Conservation (phyloP, 2,888 invertebrate genomes). For the Brachylomia viminalis region DNA sequence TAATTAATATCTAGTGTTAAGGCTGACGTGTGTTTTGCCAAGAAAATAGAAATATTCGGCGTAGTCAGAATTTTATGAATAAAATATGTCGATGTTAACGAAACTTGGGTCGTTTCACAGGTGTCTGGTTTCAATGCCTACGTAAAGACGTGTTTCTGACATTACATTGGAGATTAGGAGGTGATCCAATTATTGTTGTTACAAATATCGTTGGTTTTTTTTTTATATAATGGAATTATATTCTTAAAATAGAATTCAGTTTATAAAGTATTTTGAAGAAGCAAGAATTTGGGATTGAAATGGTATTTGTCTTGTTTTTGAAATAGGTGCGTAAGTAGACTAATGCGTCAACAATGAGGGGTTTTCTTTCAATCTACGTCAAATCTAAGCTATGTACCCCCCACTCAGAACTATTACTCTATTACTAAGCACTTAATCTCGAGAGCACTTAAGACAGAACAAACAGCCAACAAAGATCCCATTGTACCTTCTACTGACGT, state of each 20-base stretch:
- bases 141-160: constrained; percentile 39
- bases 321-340: too few relatives aligned
- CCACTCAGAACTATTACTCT: constrained; percentile 31
- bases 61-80: constrained; percentile 56
- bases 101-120: constrained; percentile 29
- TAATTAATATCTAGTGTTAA: constrained; percentile 52
- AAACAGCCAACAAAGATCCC: constrained; percentile 45
- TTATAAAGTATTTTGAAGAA: not conserved
- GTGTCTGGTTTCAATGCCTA: constrained; percentile 57
- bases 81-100: constrained; percentile 53
- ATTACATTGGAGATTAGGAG: constrained; percentile 53
- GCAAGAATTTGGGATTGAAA: not conserved
- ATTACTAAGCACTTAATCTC: constrained; percentile 37
- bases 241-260: constrained; percentile 21
- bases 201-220: constrained; percentile 28
- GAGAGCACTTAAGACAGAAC: constrained; percentile 38
- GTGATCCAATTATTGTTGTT: constrained; percentile 56
- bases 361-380: constrained; percentile 27
- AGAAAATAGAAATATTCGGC: constrained; percentile 62
- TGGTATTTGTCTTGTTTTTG: not conserved
- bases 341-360: constrained; percentile 10
- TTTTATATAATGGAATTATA: constrained; percentile 8
- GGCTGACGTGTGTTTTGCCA: constrained; percentile 53
- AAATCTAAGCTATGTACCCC: constrained; percentile 8
- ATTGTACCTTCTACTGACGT: constrained; percentile 47